phyloP scores from a whole-genome alignment of 1,140 invertebrate species.

The Carcinoscorpius rotundicauda region DNA sequence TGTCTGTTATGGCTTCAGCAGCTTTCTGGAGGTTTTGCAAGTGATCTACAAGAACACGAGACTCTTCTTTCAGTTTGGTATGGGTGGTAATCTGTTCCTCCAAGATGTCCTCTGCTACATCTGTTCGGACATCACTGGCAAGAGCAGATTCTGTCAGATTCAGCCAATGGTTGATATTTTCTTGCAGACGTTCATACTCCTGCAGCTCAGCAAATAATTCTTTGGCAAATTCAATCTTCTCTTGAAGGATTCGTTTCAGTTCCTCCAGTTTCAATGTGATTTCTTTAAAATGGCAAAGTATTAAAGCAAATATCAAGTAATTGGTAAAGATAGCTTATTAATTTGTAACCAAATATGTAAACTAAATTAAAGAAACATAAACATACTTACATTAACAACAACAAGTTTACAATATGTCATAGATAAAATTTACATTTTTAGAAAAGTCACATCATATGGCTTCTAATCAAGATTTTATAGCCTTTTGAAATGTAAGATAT shows the following conservation, averaged over 20 bases:
- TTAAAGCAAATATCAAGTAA: background rate
- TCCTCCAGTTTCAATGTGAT: constrained; percentile 10
- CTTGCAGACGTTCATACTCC: constrained; percentile 63
- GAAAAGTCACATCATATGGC: too few relatives aligned
- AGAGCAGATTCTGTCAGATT: constrained; percentile 74
- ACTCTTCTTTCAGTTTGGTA: constrained; percentile 12
- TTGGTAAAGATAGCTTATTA: background rate
- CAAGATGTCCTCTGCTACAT: constrained; percentile 59
- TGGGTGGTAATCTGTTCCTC: constrained; percentile 57
- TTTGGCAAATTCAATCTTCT: constrained; percentile 54
- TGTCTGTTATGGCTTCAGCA: constrained; percentile 10
- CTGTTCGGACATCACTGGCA: constrained; percentile 55
- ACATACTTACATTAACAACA: too few relatives aligned
- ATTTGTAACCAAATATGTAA: too few relatives aligned
- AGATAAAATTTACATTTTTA: too few relatives aligned
- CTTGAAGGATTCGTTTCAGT: constrained; percentile 32
- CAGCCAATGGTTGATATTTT: constrained; percentile 68
- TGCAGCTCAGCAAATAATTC: constrained; percentile 60
- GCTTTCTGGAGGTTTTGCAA: constrained; percentile 14
- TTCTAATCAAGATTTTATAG: too few relatives aligned
- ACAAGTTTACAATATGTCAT: too few relatives aligned
- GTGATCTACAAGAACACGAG: constrained; percentile 12
- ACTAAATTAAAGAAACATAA: too few relatives aligned
- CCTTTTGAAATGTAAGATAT: too few relatives aligned
- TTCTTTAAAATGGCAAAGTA: constrained; percentile 3